Evolutionary conservation across 2,888 invertebrate genomes (phyloP).

Genomic region (Apotomis turbidana): DNA sequence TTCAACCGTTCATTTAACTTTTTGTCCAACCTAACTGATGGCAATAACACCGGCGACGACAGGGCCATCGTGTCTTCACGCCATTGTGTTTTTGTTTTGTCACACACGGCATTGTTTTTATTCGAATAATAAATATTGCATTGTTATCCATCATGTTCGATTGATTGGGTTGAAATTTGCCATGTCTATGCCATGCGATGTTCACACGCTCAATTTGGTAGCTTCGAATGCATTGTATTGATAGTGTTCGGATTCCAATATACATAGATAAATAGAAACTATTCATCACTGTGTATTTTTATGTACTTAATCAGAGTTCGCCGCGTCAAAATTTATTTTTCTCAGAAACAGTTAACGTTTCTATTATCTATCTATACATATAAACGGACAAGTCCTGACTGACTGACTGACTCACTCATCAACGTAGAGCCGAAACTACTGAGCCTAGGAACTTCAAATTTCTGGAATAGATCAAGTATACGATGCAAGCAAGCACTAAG

Average conservation of each 20-base stretch:
- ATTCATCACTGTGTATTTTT: too few relatives aligned
- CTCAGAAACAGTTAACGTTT: too few relatives aligned
- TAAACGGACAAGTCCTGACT: too few relatives aligned
- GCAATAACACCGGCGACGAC: constrained; percentile 7
- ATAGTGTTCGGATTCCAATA: neutral
- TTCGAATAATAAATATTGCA: constrained; percentile 2
- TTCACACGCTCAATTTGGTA: neutral
- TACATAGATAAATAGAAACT: too few relatives aligned
- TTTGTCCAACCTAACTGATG: constrained; percentile 1
- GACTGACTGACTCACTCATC: too few relatives aligned
- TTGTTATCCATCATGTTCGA: constrained; percentile 17
- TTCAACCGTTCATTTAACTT: neutral
- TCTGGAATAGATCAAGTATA: too few relatives aligned
- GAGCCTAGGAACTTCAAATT: too few relatives aligned
- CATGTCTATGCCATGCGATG: neutral
- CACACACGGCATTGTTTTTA: constrained; percentile 19
- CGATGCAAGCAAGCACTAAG: too few relatives aligned
- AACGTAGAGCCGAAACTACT: too few relatives aligned
- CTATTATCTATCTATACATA: too few relatives aligned
- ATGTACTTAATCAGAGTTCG: too few relatives aligned
- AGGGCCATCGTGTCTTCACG: constrained; percentile 13
- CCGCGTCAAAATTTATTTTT: too few relatives aligned
- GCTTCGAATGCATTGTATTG: neutral
- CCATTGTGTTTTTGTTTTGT: constrained; percentile 14
- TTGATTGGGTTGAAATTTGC: constrained; percentile 13